Evolutionary conservation across 2,888 invertebrate species (phyloP).

Genomic region (Helleia helle): DNA sequence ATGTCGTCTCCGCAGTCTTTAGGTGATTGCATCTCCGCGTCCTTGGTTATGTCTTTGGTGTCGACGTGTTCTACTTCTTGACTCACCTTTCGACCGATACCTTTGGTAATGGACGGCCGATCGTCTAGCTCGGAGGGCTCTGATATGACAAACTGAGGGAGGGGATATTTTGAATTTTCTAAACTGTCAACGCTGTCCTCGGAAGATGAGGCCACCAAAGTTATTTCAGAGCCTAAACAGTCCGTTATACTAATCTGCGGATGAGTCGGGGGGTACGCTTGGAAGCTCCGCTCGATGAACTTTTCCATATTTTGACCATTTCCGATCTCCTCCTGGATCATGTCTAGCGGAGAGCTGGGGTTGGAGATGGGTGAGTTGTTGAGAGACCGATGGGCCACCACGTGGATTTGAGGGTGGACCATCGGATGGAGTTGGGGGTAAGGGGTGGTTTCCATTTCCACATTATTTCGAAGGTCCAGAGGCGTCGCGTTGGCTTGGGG

Average conservation of each 20-base stretch:
- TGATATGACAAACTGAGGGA: conserved; percentile 80
- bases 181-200: conserved; percentile 81
- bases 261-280: conserved; percentile 52
- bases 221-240: conserved; percentile 89
- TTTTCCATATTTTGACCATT: conserved; percentile 44
- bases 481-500: conserved; percentile 75
- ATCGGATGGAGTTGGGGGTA: conserved; percentile 55
- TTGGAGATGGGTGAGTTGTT: conserved; percentile 77
- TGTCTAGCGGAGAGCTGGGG: conserved; percentile 81
- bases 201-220: conserved; percentile 84
- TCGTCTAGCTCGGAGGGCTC: conserved; percentile 80
- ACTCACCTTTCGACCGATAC: conserved; percentile 81
- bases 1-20: conserved; percentile 41
- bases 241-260: conserved; percentile 96
- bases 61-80: conserved; percentile 71
- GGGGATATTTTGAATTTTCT: conserved; percentile 66
- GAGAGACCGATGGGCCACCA: conserved; percentile 67
- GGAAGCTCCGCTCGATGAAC: conserved; percentile 38
- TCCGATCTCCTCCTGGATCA: conserved; percentile 81
- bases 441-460: conserved; percentile 71
- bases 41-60: conserved; percentile 31
- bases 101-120: conserved; percentile 86
- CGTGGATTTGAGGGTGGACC: conserved; percentile 54
- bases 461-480: conserved; percentile 64
- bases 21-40: conserved; percentile 54